Percentiles rank a stretch among this genome's conserved stretches.
Evolutionary conservation across 2,113 vertebrate genomes (phyloP).

Genomic region (Meles meles): DNA sequence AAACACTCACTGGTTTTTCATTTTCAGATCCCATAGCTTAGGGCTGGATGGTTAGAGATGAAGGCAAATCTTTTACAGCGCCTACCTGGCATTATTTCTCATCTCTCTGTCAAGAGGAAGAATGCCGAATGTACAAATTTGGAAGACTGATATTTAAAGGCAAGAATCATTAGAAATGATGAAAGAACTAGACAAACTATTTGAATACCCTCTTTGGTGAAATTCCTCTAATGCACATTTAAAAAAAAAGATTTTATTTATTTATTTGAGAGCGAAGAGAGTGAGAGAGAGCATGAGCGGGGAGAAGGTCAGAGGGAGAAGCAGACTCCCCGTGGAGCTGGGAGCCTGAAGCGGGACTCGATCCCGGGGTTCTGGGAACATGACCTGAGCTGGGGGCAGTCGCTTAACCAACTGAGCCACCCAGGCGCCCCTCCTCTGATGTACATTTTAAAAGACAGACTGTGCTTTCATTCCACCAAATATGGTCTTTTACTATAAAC

Average conservation of each 20-base stretch:
- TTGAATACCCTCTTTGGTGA: neutral
- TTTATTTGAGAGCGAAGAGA: too few relatives aligned
- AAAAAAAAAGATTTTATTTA: too few relatives aligned
- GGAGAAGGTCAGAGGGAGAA: too few relatives aligned
- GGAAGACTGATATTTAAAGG: neutral
- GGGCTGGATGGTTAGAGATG: neutral
- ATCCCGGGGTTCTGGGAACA: too few relatives aligned
- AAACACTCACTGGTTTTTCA: neutral
- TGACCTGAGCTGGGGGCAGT: too few relatives aligned
- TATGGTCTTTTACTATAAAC: slow-evolving; percentile 29
- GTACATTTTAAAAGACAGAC: slow-evolving; percentile 21
- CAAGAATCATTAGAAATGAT: neutral
- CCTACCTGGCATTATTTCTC: neutral
- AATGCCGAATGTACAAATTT: neutral
- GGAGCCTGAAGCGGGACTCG: too few relatives aligned
- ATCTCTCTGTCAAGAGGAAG: neutral
- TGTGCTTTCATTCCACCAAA: slow-evolving; percentile 32
- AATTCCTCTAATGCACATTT: neutral
- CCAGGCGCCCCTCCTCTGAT: neutral
- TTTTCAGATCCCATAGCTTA: neutral
- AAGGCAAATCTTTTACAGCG: neutral
- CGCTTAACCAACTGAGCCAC: too few relatives aligned
- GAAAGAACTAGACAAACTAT: neutral
- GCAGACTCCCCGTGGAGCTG: too few relatives aligned
- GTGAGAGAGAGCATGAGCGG: too few relatives aligned